Evolutionary conservation across 1,140 invertebrate genomes (phyloP).

Genomic region (Cherax destructor): DNA sequence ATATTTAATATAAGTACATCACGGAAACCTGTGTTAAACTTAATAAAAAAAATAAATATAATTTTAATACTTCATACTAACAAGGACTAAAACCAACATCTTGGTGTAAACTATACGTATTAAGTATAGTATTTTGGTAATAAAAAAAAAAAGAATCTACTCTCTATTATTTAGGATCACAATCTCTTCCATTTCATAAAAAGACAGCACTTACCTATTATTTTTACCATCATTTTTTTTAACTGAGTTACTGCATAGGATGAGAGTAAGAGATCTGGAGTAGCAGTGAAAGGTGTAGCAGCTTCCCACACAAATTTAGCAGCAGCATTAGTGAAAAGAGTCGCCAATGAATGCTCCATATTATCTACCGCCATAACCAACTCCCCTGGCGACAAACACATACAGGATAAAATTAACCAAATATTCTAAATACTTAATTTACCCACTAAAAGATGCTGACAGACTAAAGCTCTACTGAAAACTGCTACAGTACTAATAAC

Average conservation of each 20-base stretch:
- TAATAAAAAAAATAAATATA: too few relatives aligned
- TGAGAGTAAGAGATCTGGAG: slow-evolving; percentile 49
- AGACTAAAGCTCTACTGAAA: neutral
- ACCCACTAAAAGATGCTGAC: neutral
- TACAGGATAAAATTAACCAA: neutral
- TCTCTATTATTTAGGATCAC: too few relatives aligned
- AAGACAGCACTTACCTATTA: slow-evolving; percentile 47
- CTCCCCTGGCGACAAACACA: slow-evolving; percentile 76
- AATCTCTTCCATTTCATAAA: too few relatives aligned
- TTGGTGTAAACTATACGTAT: too few relatives aligned
- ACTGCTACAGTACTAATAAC: too few relatives aligned
- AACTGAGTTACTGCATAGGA: slow-evolving; percentile 10
- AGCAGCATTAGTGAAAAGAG: slow-evolving; percentile 38
- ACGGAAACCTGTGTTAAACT: too few relatives aligned
- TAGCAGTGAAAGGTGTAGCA: slow-evolving; percentile 31
- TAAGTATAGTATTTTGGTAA: too few relatives aligned
- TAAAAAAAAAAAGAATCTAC: too few relatives aligned
- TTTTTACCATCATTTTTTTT: slow-evolving; percentile 38
- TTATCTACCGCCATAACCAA: slow-evolving; percentile 75
- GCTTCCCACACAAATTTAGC: slow-evolving; percentile 31
- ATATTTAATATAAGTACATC: too few relatives aligned
- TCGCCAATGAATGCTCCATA: slow-evolving; percentile 54
- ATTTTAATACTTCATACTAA: too few relatives aligned
- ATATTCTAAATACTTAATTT: neutral
- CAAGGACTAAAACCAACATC: too few relatives aligned